A percentile compares a stretch with the other conserved stretches of the same genome.
Conservation (phyloP, 2,888 invertebrate genomes). For the Caenorhabditis drosophilae region DNA sequence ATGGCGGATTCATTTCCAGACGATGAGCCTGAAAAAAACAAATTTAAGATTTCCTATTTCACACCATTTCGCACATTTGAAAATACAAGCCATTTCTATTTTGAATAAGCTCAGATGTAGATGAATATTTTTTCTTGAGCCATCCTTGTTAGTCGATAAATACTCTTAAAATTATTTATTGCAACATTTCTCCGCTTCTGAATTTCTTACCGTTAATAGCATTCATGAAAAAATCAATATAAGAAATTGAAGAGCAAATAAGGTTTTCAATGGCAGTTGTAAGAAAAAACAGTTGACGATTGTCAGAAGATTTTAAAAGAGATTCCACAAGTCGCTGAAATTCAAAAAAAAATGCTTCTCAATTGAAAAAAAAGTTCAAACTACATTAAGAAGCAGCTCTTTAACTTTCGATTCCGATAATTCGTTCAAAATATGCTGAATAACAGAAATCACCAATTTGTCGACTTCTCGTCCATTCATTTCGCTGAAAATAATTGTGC, state of each 20-base stretch:
- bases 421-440: not conserved
- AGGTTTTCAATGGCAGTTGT: not conserved
- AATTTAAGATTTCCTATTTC: not conserved
- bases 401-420: not conserved
- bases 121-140: too few relatives aligned
- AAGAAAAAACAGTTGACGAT: not conserved
- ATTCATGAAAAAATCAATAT: not conserved
- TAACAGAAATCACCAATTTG: not conserved
- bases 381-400: not conserved
- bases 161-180: not conserved
- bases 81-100: not conserved
- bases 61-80: not conserved
- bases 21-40: not conserved
- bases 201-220: not conserved
- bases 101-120: not conserved
- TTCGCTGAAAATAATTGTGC: not conserved
- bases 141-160: not conserved
- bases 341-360: conserved; percentile 1
- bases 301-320: not conserved
- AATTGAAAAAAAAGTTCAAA: not conserved
- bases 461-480: not conserved
- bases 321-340: not conserved
- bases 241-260: not conserved
- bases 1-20: not conserved
- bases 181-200: too few relatives aligned